Evolutionary conservation across 2,113 vertebrate genomes (phyloP), one percentile per base, ranked within the genome.

Genomic region (Passer domesticus): DNA sequence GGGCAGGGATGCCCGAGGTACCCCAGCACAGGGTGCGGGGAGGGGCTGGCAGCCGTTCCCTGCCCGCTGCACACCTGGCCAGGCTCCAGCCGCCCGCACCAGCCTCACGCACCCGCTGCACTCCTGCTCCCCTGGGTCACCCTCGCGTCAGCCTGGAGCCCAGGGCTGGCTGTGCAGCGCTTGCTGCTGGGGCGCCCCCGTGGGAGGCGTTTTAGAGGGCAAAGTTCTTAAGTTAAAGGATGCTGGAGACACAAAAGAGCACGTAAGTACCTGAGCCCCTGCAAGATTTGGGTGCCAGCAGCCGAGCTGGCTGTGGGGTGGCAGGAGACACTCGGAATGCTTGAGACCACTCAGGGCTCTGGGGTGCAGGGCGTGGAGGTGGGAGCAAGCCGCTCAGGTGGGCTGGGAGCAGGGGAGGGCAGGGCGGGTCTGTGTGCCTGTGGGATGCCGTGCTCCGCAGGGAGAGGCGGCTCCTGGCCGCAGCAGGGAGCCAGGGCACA

Each of bases 381-480:
- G 58, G 58, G 49, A 85, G 9, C 39, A 3, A 53, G 35, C 31
- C 0, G 0, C 68, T 55, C 15, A 2, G 69, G 22, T 13, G 73
- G 39, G 56, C 73, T 60, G 59, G 78, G 39, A 69, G 69, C 47
- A 41, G 49, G 37, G 50, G 13, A 15, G 22, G 1, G 28, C 30
- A 6, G 67, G 68, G 58, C 35, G n/a, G 44, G 18, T 46, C 35
- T 19, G 3, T 2, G 55, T 12, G 23, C 8, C 59, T 2, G 43
- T 2, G 2, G 5, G 46, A 4, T 41, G 84, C 49, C 0, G 14
- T 7, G 53, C 53, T 58, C 35, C 2, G 10, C 50, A 4, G 68
- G 47, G 60, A 70, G 18, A 0, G 49, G 49, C 28, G 3, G 20
- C 59, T 56, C 49, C 44, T 2, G 66, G 76, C 58, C 22, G 25